Evolutionary conservation across 2,888 invertebrate species (phyloP).

Genomic region (Megalurothrips usitatus): DNA sequence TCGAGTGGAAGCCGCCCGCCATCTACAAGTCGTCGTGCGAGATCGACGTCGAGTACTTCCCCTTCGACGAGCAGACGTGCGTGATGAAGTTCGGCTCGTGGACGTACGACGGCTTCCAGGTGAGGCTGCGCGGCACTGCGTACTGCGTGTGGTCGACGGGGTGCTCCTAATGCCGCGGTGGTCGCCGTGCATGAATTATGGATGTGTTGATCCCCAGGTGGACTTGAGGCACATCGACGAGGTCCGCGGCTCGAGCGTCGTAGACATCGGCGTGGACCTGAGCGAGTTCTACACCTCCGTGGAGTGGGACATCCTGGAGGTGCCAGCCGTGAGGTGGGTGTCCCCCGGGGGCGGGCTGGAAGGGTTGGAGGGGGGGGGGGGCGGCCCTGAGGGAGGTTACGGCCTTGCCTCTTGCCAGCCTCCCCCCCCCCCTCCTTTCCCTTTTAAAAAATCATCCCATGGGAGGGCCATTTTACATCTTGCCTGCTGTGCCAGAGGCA

Average conservation of each 20-base stretch:
- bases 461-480: no score
- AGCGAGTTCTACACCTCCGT: constrained; percentile 98
- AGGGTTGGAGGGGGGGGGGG: neutral
- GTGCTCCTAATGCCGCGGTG: no score
- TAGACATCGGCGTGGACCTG: constrained; percentile 91
- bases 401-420: no score
- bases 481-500: no score
- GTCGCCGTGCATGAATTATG: constrained; percentile 8
- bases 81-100: constrained; percentile 82
- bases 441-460: no score
- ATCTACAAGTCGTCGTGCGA: constrained; percentile 88
- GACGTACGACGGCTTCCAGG: constrained; percentile 82
- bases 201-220: constrained; percentile 62
- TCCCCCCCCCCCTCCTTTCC: no score
- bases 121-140: no score
- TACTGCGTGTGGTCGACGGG: no score
- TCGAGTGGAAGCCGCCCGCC: constrained; percentile 88
- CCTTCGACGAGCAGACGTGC: constrained; percentile 81
- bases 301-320: constrained; percentile 98
- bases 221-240: constrained; percentile 89
- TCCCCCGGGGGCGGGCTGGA: neutral
- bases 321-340: constrained; percentile 81
- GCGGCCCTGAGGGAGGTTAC: neutral
- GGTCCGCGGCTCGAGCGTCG: constrained; percentile 79
- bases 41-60: constrained; percentile 81